Evolutionary conservation across 2,797 vertebrate genomes (phyloP).

Genomic region (Argentina silus): DNA sequence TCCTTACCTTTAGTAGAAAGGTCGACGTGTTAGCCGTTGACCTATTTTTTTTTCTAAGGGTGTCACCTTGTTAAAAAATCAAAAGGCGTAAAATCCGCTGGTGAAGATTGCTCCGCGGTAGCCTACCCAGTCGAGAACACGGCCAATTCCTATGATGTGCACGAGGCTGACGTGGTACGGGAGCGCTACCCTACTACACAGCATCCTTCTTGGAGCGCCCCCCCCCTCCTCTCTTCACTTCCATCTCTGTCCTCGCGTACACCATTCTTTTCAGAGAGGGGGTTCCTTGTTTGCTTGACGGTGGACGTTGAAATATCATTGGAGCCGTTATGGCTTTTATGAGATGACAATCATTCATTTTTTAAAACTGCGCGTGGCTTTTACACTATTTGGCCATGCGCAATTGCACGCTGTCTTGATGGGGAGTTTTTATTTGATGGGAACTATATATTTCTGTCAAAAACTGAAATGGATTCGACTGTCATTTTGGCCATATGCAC

Average conservation of each 20-base stretch:
- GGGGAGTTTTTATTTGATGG: background rate
- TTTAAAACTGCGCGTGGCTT: background rate
- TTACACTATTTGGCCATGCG: background rate
- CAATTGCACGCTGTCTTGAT: background rate
- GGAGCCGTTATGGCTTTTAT: background rate
- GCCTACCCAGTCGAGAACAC: background rate
- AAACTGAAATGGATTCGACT: constrained; percentile 8
- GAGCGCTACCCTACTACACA: constrained; percentile 56
- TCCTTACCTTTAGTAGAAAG: constrained; percentile 52
- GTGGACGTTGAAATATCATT: background rate
- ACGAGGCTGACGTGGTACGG: constrained; percentile 58
- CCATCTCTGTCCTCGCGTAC: constrained; percentile 41
- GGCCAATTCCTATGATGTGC: constrained; percentile 48
- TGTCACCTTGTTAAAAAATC: constrained; percentile 53
- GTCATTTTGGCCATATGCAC: constrained; percentile 43
- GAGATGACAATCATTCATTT: background rate
- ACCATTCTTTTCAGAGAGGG: constrained; percentile 49
- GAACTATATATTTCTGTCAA: background rate
- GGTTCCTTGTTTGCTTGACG: constrained; percentile 1
- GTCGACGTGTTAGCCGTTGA: constrained; percentile 35
- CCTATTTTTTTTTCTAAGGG: constrained; percentile 42
- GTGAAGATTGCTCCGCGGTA: constrained; percentile 35
- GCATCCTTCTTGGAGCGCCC: constrained; percentile 49
- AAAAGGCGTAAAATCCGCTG: constrained; percentile 29
- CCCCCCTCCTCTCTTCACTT: constrained; percentile 37